Base-by-base conservation (phyloP, 2,888 invertebrate species). In the Xestoiulus laeticollis region DNA sequence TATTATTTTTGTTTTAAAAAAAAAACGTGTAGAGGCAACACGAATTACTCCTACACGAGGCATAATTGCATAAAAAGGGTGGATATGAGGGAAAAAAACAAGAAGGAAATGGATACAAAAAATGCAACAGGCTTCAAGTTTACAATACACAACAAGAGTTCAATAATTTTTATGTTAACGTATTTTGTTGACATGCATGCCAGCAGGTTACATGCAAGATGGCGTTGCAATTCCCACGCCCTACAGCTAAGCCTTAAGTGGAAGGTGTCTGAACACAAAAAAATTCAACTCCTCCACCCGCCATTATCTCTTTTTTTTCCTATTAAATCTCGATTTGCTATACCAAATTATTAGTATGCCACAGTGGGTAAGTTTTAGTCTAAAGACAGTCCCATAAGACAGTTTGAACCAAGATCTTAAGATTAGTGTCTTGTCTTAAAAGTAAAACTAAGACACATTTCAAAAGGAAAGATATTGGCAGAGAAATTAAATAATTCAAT, bases 221-320 rank as follows among this genome's bases (percentile, higher is more conserved):
- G 78, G 78, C 78, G 78, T 30, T 78, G 30, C 68, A 78, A 30
- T 78, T 78, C 78, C 78, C 78, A 78, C 78, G 78, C 78, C 78
- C 78, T 78, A 12, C 1, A 68, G 22, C 68, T 68, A 26, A 12
- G 68, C 26, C 68, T 78, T 30, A 26, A 78, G 78, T 30, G 26
- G 12, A 78, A 26, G 30, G 78, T 78, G 30, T 30, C 30, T 78
- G 30, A 78, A 78, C 10, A 30, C 26, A 30, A 30, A 14, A 59
- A 78, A 78, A 78, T 30, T 30, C 0, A 78, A 78, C 78, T 30
- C 30, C 78, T 30, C 30, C 59, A 22, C 59, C 22, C 22, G 6
- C 22, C 78, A 78, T 30, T 30, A 14, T 78, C 30, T 30, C 30
- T 78, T 78, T 19, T 78, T 78, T 19, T 78, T 30, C 30, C 30